Percentiles rank a stretch among this genome's conserved stretches.
These are phyloP conservation scores for Syrista parreyssii DNA, from an alignment of 2,888 invertebrate genomes.

Conservation along the genomic window DNA sequence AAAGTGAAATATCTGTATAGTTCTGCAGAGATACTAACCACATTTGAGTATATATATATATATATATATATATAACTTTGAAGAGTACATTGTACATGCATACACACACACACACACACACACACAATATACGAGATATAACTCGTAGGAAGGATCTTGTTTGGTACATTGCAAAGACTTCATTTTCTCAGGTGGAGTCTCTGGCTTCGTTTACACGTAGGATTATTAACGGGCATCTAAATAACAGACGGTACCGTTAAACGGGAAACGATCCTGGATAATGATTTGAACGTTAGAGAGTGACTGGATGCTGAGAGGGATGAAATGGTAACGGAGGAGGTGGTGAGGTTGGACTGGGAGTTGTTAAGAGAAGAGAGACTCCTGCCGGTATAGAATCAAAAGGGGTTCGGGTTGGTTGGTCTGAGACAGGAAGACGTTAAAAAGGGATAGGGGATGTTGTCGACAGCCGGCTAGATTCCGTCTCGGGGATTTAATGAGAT, in stretches of 20 bases:
- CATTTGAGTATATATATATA: not conserved
- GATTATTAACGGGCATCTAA: not conserved
- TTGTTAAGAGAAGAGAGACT: not conserved
- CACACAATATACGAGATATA: not conserved
- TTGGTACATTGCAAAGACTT: not conserved
- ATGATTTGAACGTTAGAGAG: conserved; percentile 8
- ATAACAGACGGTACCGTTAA: not conserved
- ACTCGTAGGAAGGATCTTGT: not conserved
- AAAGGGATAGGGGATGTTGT: conserved; percentile 33
- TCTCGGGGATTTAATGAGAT: conserved; percentile 48
- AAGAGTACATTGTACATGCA: too few relatives aligned
- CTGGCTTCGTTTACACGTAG: not conserved
- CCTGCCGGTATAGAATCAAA: not conserved
- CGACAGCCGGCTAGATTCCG: conserved; percentile 45
- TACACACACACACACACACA: not conserved
- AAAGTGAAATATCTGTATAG: not conserved
- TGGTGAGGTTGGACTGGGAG: not conserved
- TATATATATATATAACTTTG: too few relatives aligned
- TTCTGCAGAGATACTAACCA: not conserved
- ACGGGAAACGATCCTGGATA: not conserved
- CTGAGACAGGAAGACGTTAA: not conserved
- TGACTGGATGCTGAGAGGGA: not conserved
- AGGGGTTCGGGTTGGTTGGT: not conserved
- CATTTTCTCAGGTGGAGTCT: not conserved
- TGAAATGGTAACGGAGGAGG: not conserved